Percentiles rank a stretch among this genome's conserved stretches.
phyloP scores from a whole-genome alignment of 37 sponge, comb jelly and placozoan genomes.

The Amphimedon queenslandica region DNA sequence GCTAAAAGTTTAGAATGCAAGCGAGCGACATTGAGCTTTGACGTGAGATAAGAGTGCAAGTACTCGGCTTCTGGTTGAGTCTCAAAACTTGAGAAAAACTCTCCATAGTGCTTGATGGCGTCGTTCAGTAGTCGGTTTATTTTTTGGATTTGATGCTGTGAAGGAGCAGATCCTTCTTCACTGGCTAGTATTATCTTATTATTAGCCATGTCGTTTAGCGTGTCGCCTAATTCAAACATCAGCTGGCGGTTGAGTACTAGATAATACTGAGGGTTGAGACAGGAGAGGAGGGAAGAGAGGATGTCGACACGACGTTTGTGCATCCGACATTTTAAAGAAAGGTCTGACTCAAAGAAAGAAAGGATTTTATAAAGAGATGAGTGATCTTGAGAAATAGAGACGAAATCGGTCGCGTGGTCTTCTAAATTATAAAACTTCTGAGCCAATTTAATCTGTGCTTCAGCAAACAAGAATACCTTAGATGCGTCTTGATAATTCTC shows the following conservation, averaged over 20 bases:
- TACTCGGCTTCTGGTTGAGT: background rate
- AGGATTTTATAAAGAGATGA: conserved; percentile 66
- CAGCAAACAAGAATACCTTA: conserved; percentile 65
- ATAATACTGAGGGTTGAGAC: conserved; percentile 78
- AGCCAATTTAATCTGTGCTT: conserved; percentile 58
- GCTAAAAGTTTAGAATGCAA: conserved; percentile 49
- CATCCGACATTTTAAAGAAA: conserved; percentile 82
- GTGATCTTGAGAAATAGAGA: conserved; percentile 76
- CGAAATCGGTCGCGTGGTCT: conserved; percentile 61
- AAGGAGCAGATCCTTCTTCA: conserved; percentile 18
- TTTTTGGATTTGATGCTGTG: conserved; percentile 55
- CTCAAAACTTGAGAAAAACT: conserved; percentile 61
- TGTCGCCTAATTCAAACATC: conserved; percentile 70
- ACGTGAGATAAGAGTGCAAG: too few relatives aligned
- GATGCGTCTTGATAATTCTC: conserved; percentile 67
- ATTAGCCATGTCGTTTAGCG: conserved; percentile 60
- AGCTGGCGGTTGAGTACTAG: conserved; percentile 62
- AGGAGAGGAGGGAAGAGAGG: conserved; percentile 48
- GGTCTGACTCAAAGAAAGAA: conserved; percentile 70
- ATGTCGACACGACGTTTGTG: conserved; percentile 92
- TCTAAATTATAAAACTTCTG: conserved; percentile 67
- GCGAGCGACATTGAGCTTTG: conserved; percentile 62
- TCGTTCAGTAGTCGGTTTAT: conserved; percentile 68
- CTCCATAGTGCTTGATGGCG: conserved; percentile 42
- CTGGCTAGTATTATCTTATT: conserved; percentile 60